Conservation (phyloP, 2,797 vertebrate genomes). For the Esox lucius region DNA sequence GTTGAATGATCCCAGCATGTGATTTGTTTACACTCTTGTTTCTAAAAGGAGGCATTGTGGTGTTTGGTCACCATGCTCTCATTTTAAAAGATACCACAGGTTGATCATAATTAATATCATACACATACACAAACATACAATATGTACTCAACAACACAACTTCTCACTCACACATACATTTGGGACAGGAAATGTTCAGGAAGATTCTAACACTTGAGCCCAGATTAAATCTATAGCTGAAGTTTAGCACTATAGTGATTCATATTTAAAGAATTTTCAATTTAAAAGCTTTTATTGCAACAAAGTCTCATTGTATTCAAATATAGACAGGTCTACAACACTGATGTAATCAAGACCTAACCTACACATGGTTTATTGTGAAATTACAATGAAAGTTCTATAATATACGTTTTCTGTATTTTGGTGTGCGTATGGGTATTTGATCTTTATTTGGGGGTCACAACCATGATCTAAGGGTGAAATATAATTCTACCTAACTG, state of each 20-base stretch:
- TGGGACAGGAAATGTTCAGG: constrained; percentile 23
- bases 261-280: too few relatives aligned
- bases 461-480: constrained; percentile 17
- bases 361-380: not conserved
- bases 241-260: too few relatives aligned
- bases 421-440: constrained; percentile 12
- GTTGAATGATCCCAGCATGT: too few relatives aligned
- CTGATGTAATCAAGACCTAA: too few relatives aligned
- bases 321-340: too few relatives aligned
- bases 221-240: too few relatives aligned
- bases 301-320: too few relatives aligned
- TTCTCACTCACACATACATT: constrained; percentile 10
- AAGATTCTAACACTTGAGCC: constrained; percentile 2
- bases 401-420: not conserved
- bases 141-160: not conserved
- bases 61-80: not conserved
- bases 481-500: constrained; percentile 8
- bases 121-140: not conserved
- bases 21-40: not conserved
- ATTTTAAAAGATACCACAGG: not conserved
- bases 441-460: not conserved
- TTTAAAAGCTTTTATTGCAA: too few relatives aligned
- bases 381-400: not conserved
- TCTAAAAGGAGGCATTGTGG: not conserved
- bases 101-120: not conserved